These are phyloP conservation scores for Pogonus chalceus DNA, from an alignment of 1,140 invertebrate species.

Conservation along the genomic window DNA sequence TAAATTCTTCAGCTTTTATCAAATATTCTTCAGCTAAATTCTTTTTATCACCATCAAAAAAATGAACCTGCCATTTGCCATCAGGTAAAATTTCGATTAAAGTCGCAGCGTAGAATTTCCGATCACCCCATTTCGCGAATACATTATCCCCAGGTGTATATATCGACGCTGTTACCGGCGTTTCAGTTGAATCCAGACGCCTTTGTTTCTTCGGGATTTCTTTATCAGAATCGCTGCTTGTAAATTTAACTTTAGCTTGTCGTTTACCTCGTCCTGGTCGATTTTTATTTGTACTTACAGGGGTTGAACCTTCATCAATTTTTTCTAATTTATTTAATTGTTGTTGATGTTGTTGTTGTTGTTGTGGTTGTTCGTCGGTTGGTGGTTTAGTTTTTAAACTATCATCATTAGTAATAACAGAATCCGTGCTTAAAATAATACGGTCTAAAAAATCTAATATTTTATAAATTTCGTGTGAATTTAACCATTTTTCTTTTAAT, in stretches of 20 bases:
- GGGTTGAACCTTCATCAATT: background rate
- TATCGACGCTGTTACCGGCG: background rate
- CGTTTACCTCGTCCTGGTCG: background rate
- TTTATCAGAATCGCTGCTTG: background rate
- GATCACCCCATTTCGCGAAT: conserved; percentile 52
- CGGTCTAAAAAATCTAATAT: conserved; percentile 2
- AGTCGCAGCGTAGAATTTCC: conserved; percentile 48
- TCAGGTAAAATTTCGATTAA: conserved; percentile 41
- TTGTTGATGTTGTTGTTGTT: too few relatives aligned
- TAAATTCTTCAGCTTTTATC: conserved; percentile 39
- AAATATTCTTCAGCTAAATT: conserved; percentile 47
- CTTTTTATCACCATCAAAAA: conserved; percentile 48
- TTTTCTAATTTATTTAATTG: background rate
- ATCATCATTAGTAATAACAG: background rate
- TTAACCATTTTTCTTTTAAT: background rate
- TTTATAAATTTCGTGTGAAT: conserved; percentile 1
- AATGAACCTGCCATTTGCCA: conserved; percentile 48
- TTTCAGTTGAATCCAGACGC: background rate
- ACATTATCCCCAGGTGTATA: conserved; percentile 39
- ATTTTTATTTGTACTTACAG: background rate
- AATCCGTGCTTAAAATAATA: background rate
- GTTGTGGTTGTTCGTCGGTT: background rate
- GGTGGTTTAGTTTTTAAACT: background rate
- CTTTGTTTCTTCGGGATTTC: background rate
- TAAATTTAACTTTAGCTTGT: background rate